Conservation (phyloP, 2,888 invertebrate species). For the Trypoxylon attenuatum region DNA sequence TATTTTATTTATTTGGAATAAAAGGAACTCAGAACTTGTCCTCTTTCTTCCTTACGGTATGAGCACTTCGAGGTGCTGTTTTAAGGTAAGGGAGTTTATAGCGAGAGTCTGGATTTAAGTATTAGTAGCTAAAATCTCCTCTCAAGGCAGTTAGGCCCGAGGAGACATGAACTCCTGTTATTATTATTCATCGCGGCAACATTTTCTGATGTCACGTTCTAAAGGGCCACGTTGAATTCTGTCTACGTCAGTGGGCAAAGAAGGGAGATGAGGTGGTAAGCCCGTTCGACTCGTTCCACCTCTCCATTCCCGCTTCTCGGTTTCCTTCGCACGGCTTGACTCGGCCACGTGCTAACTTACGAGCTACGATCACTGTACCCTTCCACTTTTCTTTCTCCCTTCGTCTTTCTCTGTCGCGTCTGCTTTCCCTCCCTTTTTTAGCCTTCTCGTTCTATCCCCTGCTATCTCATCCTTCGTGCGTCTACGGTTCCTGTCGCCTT, state of each 20-base stretch:
- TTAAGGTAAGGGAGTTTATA: not conserved
- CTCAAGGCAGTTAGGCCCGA: constrained; percentile 3
- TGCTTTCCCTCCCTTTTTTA: constrained; percentile 29
- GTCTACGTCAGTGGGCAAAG: constrained; percentile 56
- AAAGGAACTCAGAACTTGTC: too few species aligned
- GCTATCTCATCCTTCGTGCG: not conserved
- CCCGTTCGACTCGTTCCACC: constrained; percentile 56
- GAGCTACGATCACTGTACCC: constrained; percentile 66
- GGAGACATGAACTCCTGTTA: constrained; percentile 21
- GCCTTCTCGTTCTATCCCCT: not conserved
- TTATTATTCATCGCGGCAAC: constrained; percentile 37
- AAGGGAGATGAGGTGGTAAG: constrained; percentile 58
- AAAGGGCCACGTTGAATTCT: constrained; percentile 49
- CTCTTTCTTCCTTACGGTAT: not conserved
- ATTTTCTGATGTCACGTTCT: constrained; percentile 38
- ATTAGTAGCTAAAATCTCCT: not conserved
- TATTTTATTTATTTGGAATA: too few species aligned
- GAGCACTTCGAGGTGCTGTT: not conserved
- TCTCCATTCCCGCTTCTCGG: constrained; percentile 57
- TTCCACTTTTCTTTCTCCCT: constrained; percentile 52
- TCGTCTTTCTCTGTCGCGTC: constrained; percentile 41
- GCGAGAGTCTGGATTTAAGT: not conserved
- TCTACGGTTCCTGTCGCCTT: constrained; percentile 1
- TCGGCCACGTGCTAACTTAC: constrained; percentile 73
- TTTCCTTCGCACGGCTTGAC: constrained; percentile 59